A percentile compares a stretch with the other conserved stretches of the same genome.
Evolutionary conservation across 2,113 vertebrate genomes (phyloP).

Genomic region (Sinocyclocheilus rhinocerous): DNA sequence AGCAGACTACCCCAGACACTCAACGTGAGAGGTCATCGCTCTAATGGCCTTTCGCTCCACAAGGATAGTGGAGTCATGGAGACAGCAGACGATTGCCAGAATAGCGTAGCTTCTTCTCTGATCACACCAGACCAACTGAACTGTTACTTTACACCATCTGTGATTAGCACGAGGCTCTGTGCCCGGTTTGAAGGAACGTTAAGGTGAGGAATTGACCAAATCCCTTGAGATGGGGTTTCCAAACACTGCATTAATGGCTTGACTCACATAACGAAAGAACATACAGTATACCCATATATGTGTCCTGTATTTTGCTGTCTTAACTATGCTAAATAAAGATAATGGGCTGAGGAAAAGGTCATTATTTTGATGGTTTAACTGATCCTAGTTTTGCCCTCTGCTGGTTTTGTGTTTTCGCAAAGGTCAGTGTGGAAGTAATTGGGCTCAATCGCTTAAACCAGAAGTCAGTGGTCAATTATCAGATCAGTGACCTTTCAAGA

Average conservation of each 20-base stretch:
- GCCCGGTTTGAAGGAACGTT: background rate
- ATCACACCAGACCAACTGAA: constrained; percentile 26
- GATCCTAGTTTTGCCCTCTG: constrained; percentile 3
- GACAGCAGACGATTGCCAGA: constrained; percentile 6
- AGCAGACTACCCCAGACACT: background rate
- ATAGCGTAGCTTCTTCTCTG: constrained; percentile 12
- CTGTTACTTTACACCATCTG: constrained; percentile 26
- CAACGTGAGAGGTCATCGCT: constrained; percentile 17
- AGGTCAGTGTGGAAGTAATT: constrained; percentile 58
- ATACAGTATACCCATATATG: background rate
- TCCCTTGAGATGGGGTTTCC: background rate
- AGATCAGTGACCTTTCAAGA: constrained; percentile 77
- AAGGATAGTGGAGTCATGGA: background rate
- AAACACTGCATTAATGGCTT: background rate
- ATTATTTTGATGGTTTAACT: constrained; percentile 40
- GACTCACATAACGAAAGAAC: background rate
- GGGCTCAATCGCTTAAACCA: constrained; percentile 39
- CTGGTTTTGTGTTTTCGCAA: constrained; percentile 39
- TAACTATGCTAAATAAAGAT: constrained; percentile 19
- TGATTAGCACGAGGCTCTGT: background rate
- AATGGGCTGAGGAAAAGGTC: constrained; percentile 45
- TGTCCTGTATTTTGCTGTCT: background rate
- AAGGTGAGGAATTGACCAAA: background rate
- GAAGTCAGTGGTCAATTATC: constrained; percentile 33
- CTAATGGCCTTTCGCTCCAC: constrained; percentile 31